Evolutionary conservation across 1,140 invertebrate species (phyloP).

Genomic region (Leptoteleia sp.): DNA sequence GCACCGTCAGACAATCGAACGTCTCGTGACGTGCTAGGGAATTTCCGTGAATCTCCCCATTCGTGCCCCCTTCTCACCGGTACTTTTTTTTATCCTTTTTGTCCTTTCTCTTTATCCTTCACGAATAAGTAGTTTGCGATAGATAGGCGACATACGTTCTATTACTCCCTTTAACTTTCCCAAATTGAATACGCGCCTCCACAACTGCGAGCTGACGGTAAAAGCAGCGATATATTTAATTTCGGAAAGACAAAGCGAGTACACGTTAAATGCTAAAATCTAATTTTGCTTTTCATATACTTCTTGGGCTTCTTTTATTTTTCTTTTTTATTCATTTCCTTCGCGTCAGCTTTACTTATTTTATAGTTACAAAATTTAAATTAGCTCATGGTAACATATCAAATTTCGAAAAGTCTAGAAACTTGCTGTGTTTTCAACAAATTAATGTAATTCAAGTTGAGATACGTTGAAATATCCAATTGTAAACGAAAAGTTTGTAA

Average conservation of each 20-base stretch:
- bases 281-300: constrained; percentile 5
- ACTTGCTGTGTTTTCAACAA: too few species aligned
- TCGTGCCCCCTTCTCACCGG: constrained; percentile 10
- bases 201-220: constrained; percentile 7
- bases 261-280: constrained; percentile 9
- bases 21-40: constrained; percentile 11
- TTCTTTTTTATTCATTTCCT: too few species aligned
- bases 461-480: too few species aligned
- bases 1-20: constrained; percentile 37
- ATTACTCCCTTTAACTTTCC: constrained; percentile 9
- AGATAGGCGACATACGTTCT: constrained; percentile 28
- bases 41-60: constrained; percentile 9
- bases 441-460: too few species aligned
- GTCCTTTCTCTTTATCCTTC: constrained; percentile 9
- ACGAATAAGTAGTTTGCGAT: constrained; percentile 46
- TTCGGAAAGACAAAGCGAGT: constrained; percentile 17
- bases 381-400: too few species aligned
- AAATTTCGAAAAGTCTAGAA: too few species aligned
- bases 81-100: constrained; percentile 2
- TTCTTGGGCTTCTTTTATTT: not conserved
- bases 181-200: constrained; percentile 10
- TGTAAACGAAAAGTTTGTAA: too few species aligned
- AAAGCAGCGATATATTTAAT: constrained; percentile 5
- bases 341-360: not conserved
- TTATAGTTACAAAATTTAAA: too few species aligned